phyloP scores from a whole-genome alignment of 2,888 invertebrate genomes.

The Cerastoderma edule region DNA sequence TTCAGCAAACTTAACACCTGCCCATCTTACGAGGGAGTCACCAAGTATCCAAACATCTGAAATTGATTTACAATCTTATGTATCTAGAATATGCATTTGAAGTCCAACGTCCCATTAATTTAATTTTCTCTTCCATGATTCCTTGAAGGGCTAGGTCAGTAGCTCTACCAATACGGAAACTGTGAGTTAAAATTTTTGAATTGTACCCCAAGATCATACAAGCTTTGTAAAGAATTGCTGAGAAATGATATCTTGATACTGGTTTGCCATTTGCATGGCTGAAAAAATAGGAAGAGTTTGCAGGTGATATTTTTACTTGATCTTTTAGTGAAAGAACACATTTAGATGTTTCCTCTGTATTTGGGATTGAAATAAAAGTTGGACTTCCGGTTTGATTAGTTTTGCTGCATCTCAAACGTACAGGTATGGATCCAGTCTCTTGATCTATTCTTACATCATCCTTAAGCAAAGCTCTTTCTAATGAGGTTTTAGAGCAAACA shows the following conservation, averaged over 20 bases:
- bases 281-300: not conserved
- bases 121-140: constrained; percentile 17
- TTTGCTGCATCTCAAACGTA: constrained; percentile 11
- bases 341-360: not conserved
- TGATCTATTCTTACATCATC: constrained; percentile 13
- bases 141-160: constrained; percentile 31
- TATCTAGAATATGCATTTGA: constrained; percentile 23
- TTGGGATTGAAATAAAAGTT: not conserved
- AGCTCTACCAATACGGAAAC: constrained; percentile 43
- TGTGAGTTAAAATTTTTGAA: constrained; percentile 10
- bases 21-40: constrained; percentile 32
- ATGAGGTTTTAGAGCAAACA: not conserved
- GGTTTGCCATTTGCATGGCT: constrained; percentile 26
- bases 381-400: constrained; percentile 27
- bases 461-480: not conserved
- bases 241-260: constrained; percentile 35
- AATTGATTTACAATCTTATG: constrained; percentile 26
- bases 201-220: not conserved
- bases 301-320: not conserved
- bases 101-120: constrained; percentile 35
- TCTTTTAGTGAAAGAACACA: constrained; percentile 14
- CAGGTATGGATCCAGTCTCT: not conserved
- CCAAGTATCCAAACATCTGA: constrained; percentile 41
- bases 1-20: constrained; percentile 7
- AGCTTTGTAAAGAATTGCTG: constrained; percentile 29